Conservation (phyloP, 2,888 invertebrate species). For the Crematogaster levior region DNA sequence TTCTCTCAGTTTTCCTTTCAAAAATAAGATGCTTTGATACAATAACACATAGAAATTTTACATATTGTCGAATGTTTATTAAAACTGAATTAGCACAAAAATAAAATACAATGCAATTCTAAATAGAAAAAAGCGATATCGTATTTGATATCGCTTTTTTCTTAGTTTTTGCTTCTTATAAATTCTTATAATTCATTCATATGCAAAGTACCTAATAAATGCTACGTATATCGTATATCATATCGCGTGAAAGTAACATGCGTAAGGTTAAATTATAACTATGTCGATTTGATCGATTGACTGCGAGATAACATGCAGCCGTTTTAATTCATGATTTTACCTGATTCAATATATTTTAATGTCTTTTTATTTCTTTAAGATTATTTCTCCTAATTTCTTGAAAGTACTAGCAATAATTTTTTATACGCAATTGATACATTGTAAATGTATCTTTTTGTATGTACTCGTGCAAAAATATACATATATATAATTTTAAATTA, state of each 20-base stretch:
- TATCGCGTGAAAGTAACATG: constrained; percentile 34
- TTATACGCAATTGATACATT: neutral
- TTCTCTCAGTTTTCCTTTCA: neutral
- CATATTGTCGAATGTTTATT: neutral
- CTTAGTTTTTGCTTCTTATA: neutral
- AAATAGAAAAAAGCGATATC: constrained; percentile 3
- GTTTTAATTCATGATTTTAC: neutral
- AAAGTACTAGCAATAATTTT: neutral
- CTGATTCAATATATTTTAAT: neutral
- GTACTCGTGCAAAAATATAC: neutral
- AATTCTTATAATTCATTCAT: constrained; percentile 1
- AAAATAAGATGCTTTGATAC: neutral
- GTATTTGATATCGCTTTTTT: neutral
- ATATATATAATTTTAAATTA: too few species aligned
- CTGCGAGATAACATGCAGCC: neutral
- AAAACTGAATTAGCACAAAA: constrained; percentile 2
- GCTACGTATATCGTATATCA: neutral
- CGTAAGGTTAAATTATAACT: constrained; percentile 31
- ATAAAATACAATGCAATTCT: neutral
- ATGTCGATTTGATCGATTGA: neutral
- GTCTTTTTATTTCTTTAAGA: neutral
- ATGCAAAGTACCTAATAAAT: constrained; percentile 4
- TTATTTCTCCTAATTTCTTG: neutral
- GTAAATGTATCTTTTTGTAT: neutral
- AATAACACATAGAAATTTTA: neutral